These are phyloP conservation scores for Brotula barbata DNA, from an alignment of 2,797 vertebrate species.

Conservation along the genomic window DNA sequence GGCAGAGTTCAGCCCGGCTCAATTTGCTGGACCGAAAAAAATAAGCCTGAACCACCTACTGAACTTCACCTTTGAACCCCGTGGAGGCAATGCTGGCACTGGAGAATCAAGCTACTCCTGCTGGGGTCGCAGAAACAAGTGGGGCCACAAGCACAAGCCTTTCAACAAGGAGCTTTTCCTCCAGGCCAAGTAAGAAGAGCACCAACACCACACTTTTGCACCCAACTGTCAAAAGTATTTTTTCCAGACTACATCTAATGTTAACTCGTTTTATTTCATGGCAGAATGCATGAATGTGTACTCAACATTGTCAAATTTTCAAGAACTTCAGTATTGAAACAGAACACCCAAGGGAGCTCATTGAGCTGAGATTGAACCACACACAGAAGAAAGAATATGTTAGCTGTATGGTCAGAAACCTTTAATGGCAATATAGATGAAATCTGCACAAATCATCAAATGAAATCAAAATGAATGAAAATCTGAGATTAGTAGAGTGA, in stretches of 20 bases:
- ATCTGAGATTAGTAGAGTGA: no score
- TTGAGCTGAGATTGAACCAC: background rate
- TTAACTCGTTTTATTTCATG: background rate
- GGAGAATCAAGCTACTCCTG: slow-evolving; percentile 86
- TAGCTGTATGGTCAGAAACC: no score
- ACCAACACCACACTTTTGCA: background rate
- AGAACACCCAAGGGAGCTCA: background rate
- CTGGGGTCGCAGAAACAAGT: slow-evolving; percentile 96
- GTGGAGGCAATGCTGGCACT: slow-evolving; percentile 83
- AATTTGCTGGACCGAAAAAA: slow-evolving; percentile 97
- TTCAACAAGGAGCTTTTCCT: slow-evolving; percentile 99
- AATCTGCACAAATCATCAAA: background rate
- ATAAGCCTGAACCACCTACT: slow-evolving; percentile 97
- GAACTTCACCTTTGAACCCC: slow-evolving; percentile 98
- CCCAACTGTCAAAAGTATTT: no score
- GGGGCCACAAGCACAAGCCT: slow-evolving; percentile 95
- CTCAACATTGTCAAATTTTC: no score
- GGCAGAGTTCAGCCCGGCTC: slow-evolving; percentile 99
- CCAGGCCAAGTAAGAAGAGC: slow-evolving; percentile 93
- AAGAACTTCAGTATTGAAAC: background rate
- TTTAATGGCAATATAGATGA: background rate
- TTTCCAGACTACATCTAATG: background rate
- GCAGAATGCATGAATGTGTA: background rate
- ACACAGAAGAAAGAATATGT: background rate
- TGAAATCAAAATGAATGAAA: no score